Percentiles rank a stretch among this genome's conserved stretches.
Evolutionary conservation across 2,888 invertebrate genomes (phyloP).

Genomic region (Synergus laeviventris): DNA sequence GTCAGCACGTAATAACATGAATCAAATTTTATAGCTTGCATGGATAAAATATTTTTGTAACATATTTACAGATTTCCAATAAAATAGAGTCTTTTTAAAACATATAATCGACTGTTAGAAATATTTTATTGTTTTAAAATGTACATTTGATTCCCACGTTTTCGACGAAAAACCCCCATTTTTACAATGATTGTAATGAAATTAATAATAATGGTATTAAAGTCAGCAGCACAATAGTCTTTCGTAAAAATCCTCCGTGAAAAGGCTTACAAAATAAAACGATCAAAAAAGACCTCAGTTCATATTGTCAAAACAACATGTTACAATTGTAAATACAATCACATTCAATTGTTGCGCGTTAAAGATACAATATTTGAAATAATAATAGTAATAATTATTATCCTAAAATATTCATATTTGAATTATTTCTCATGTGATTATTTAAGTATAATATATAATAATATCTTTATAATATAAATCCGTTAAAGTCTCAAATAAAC

Average conservation of each 20-base stretch:
- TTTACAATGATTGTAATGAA: conserved; percentile 60
- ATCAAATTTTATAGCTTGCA: neutral
- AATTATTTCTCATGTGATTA: neutral
- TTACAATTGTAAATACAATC: conserved; percentile 43
- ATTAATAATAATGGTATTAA: conserved; percentile 47
- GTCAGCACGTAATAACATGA: no score
- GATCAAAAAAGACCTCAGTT: conserved; percentile 54
- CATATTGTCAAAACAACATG: conserved; percentile 49
- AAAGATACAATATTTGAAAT: conserved; percentile 54
- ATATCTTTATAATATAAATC: conserved; percentile 42
- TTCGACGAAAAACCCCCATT: conserved; percentile 53
- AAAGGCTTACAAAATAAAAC: conserved; percentile 52
- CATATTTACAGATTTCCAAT: neutral
- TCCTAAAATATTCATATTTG: neutral
- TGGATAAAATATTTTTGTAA: neutral
- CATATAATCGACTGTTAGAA: conserved; percentile 28
- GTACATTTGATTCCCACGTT: conserved; percentile 18
- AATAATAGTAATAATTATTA: conserved; percentile 42
- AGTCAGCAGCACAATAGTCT: conserved; percentile 44
- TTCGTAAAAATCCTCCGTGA: conserved; percentile 64
- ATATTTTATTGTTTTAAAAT: conserved; percentile 37
- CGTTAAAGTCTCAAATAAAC: conserved; percentile 39
- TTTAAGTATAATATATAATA: conserved; percentile 27
- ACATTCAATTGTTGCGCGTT: conserved; percentile 57
- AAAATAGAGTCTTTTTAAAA: neutral